Evolutionary conservation across 2,888 invertebrate species (phyloP), one percentile per base, ranked within the genome.

Genomic region (Andrena bucephala): DNA sequence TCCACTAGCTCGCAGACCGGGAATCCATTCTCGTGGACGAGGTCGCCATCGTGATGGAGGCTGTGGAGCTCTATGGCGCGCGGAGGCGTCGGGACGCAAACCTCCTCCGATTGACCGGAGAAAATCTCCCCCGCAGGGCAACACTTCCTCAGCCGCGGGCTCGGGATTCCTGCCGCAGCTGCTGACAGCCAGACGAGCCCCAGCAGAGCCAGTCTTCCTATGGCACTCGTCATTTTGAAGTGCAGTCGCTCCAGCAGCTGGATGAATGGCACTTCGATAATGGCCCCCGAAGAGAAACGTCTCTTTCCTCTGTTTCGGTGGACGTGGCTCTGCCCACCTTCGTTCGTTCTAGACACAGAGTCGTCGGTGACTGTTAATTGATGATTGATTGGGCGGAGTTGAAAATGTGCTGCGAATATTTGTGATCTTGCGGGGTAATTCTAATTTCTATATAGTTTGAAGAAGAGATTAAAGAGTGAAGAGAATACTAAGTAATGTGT

Each of bases 41-140:
- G 48, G 4, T n/a, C 48, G 8, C 36, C 31, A 1, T 31, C 68
- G 27, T 52, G 2, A 59, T 74, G 27, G n/a, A 68, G 8, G 42
- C 7, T 36, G 36, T 82, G 36, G 13, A 85, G 29, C 24, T 87
- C 77, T 27, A 29, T 71, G 2, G 69, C 36, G 24, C 16, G 7
- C n/a, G 0, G 16, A 6, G 80, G 42, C 3, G 67, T 27, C 20
- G 72, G 54, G 4, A 59, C 29, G 54, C 88, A 88, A 0, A 27
- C 4, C 7, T 80, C 65, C 16, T 16, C 20, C 29, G 72, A 31
- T 5, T 3, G 0, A 3, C 59, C 84, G 0, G 86, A 84, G 24
- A 91, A 84, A 1, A 91, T 62, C 75, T 87, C 42, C 0, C 87
- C 90, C 1, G 68, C 52, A 0, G 84, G 81, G 63, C 91, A 91